Evolutionary conservation across 2,888 invertebrate genomes (phyloP).

Genomic region (Latrodectus elegans): DNA sequence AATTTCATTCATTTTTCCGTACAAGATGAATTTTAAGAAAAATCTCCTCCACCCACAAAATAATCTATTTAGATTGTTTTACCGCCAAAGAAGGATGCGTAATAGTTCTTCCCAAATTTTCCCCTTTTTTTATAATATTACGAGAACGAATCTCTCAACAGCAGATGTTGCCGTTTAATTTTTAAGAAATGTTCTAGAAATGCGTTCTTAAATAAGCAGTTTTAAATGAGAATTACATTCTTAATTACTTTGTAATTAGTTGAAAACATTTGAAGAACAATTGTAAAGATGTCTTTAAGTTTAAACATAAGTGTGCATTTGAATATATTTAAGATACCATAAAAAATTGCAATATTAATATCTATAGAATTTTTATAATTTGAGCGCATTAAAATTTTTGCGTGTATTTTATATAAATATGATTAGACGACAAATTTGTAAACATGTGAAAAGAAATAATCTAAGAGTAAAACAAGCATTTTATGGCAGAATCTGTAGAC

Average conservation of each 20-base stretch:
- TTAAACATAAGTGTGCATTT: too few relatives aligned
- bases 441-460: too few relatives aligned
- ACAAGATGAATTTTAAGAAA: slow-evolving; percentile 25
- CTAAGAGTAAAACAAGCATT: too few relatives aligned
- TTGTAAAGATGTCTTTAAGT: too few relatives aligned
- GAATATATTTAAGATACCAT: too few relatives aligned
- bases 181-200: background rate
- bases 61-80: slow-evolving; percentile 37
- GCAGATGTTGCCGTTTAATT: background rate
- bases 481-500: too few relatives aligned
- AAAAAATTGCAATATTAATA: too few relatives aligned
- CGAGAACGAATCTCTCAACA: background rate
- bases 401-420: too few relatives aligned
- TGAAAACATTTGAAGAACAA: background rate
- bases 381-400: too few relatives aligned
- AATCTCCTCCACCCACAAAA: slow-evolving; percentile 11
- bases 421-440: too few relatives aligned
- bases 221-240: background rate
- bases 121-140: background rate
- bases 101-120: background rate
- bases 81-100: background rate
- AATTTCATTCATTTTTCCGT: slow-evolving; percentile 55
- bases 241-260: background rate
- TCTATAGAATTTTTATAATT: too few relatives aligned
- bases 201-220: background rate